These are phyloP conservation scores for Vanacampus margaritifer DNA, from an alignment of 2,113 vertebrate species.

Conservation along the genomic window DNA sequence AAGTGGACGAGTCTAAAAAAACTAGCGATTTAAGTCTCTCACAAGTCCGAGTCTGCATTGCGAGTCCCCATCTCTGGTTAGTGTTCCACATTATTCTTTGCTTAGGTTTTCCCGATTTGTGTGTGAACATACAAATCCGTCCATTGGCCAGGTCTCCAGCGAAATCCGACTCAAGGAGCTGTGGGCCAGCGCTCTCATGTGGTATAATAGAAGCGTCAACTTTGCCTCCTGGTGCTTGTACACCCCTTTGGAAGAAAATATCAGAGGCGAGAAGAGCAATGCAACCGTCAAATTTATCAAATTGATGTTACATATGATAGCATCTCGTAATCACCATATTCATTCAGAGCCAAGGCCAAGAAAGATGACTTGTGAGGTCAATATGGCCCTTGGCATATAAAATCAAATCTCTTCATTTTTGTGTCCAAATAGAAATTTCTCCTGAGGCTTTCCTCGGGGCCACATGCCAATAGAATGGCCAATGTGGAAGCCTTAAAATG, in stretches of 20 bases:
- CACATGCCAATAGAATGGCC: not conserved
- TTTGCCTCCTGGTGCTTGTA: constrained; percentile 95
- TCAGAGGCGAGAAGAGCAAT: constrained; percentile 24
- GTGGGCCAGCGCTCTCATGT: constrained; percentile 84
- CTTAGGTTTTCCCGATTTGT: constrained; percentile 25
- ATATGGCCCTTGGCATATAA: not conserved
- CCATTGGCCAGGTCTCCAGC: constrained; percentile 95
- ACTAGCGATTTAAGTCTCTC: too few relatives aligned
- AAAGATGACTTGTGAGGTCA: not conserved
- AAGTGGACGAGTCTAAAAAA: too few relatives aligned
- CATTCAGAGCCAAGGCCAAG: not conserved
- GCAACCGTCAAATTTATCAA: constrained; percentile 3
- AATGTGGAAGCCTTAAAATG: not conserved
- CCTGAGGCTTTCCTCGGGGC: constrained; percentile 1
- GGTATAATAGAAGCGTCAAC: constrained; percentile 87
- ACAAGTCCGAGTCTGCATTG: too few relatives aligned
- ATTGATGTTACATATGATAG: not conserved
- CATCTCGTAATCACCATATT: not conserved
- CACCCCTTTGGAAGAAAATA: constrained; percentile 74
- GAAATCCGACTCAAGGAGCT: constrained; percentile 83
- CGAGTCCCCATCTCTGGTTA: too few relatives aligned
- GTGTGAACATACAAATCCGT: constrained; percentile 91
- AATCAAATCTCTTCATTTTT: not conserved
- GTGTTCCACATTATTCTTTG: constrained; percentile 12
- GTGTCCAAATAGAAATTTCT: constrained; percentile 1